A percentile compares a stretch with the other conserved stretches of the same genome.
Conservation (phyloP, 2,888 invertebrate species). For the Augiades crinisus region DNA sequence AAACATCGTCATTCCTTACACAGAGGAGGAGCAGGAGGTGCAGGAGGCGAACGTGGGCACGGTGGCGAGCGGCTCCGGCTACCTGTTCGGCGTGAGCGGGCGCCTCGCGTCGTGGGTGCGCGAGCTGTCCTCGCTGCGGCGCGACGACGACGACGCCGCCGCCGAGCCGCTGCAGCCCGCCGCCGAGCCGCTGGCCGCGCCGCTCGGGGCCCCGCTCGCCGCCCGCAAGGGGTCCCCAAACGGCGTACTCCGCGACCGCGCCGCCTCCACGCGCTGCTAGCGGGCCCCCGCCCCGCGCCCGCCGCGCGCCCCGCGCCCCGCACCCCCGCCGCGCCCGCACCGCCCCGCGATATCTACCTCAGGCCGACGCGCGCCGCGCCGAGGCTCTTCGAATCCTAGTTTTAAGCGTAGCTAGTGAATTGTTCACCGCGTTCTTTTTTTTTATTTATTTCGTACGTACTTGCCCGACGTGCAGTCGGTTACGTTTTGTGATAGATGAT, state of each 20-base stretch:
- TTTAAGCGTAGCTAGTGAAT: constrained; percentile 69
- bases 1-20: too few species aligned
- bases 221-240: constrained; percentile 44
- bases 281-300: constrained; percentile 34
- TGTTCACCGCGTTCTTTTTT: constrained; percentile 49
- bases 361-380: constrained; percentile 40
- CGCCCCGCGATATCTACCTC: constrained; percentile 53
- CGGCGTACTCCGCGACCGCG: constrained; percentile 45
- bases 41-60: constrained; percentile 73
- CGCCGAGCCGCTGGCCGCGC: constrained; percentile 29
- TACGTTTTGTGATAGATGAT: too few species aligned
- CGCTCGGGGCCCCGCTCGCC: constrained; percentile 28
- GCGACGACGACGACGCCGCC: constrained; percentile 61
- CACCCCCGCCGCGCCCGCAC: background rate
- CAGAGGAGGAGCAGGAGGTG: constrained; percentile 69
- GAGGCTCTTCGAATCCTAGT: constrained; percentile 70
- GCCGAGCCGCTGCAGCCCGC: constrained; percentile 53
- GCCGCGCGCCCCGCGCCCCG: constrained; percentile 20
- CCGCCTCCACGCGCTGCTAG: constrained; percentile 38
- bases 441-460: constrained; percentile 51
- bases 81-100: constrained; percentile 76
- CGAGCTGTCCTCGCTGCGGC: constrained; percentile 71
- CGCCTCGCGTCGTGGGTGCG: constrained; percentile 76
- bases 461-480: too few species aligned
- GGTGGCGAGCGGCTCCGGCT: constrained; percentile 70